Evolutionary conservation across 2,113 vertebrate genomes (phyloP), one percentile per base, ranked within the genome.

Genomic region (Elephas maximus): DNA sequence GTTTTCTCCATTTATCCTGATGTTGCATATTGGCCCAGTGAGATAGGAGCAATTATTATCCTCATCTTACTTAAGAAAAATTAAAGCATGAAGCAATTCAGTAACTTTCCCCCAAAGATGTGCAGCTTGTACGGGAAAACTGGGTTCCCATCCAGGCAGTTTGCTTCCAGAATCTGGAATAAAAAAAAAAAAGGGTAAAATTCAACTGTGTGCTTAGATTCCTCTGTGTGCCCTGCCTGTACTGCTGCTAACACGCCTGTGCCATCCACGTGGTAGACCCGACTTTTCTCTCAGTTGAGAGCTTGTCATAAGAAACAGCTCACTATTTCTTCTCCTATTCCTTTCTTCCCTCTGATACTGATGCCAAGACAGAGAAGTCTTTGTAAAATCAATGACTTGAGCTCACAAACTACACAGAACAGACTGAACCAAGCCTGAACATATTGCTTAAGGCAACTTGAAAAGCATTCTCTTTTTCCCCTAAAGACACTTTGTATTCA

Each of bases 381-480:
- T 45, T 94, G 83, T 77, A 60, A 82, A 71, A 30, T 14, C 62
- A n/a, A 8, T 4, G 71, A 24, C n/a, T 62, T 88, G 71, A 33
- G 18, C 84, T 84, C 73, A 81, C 67, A 67, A 93, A 91, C 53
- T 20, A 44, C 83, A 92, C 88, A 78, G 48, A 71, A n/a, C 8
- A 8, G 1, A 63, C 88, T 88, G 76, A 65, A 76, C 76, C 57
- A 33, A 80, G 65, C 28, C 87, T 90, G 87, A 74, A 28, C 87
- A 21, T 81, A 74, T 48, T 79, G 63, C 65, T 76, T 81, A 67
- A 90, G 74, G n/a, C 53, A 65, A 37, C 87, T 93, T 93, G 67
- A 67, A 76, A 93, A 91, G 90, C 45, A 91, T 65, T 81, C 57
- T 67, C 82, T 81, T 90, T 86, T 76, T 87, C 69, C 65, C 92